These are phyloP conservation scores for Clarias fuscus DNA, from an alignment of 2,797 vertebrate genomes.

Conservation along the genomic window DNA sequence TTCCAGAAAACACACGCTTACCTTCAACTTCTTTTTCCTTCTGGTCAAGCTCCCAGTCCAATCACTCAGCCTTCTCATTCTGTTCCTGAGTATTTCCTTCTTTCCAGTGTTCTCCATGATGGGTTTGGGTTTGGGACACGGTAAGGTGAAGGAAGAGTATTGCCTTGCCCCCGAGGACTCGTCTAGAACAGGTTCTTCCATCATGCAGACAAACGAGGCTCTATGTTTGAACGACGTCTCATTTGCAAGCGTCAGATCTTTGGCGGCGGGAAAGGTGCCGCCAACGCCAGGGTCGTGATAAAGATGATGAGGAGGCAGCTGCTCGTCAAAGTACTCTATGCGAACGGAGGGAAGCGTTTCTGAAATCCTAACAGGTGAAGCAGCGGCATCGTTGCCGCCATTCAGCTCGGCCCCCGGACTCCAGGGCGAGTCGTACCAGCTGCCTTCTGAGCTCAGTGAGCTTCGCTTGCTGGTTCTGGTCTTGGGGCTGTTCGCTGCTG, in stretches of 20 bases:
- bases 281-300: constrained; percentile 69
- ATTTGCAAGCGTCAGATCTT: constrained; percentile 68
- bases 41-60: constrained; percentile 93
- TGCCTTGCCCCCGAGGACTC: constrained; percentile 61
- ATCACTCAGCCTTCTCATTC: constrained; percentile 86
- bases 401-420: constrained; percentile 73
- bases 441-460: constrained; percentile 88
- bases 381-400: constrained; percentile 62
- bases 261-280: constrained; percentile 64
- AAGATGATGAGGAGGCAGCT: constrained; percentile 64
- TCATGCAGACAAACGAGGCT: constrained; percentile 74
- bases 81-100: constrained; percentile 85
- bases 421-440: constrained; percentile 94
- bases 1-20: constrained; percentile 56
- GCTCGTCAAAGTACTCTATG: constrained; percentile 70
- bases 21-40: constrained; percentile 90
- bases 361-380: constrained; percentile 55
- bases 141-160: constrained; percentile 82
- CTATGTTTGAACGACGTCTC: constrained; percentile 65
- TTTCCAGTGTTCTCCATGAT: constrained; percentile 68
- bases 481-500: constrained; percentile 61
- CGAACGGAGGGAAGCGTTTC: constrained; percentile 60
- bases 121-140: constrained; percentile 73
- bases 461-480: constrained; percentile 86
- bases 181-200: constrained; percentile 70